A percentile compares a stretch with the other conserved stretches of the same genome.
Evolutionary conservation across 2,797 vertebrate genomes (phyloP).

Genomic region (Adelosebastes latens): DNA sequence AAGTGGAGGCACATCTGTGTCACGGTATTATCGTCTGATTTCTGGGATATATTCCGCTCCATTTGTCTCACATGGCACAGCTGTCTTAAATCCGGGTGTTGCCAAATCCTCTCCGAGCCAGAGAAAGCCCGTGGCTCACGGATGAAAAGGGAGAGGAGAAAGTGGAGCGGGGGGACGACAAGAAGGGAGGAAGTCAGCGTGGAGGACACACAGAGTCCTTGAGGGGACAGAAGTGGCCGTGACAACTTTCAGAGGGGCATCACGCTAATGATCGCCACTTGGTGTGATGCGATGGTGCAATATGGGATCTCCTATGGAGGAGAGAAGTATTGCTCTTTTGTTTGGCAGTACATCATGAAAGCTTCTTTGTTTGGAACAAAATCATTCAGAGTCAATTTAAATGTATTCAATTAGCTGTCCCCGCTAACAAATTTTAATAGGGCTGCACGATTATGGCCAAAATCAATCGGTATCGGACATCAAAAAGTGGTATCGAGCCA

Average conservation of each 20-base stretch:
- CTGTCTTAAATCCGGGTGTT: conserved; percentile 54
- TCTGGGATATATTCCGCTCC: conserved; percentile 61
- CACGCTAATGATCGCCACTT: conserved; percentile 32
- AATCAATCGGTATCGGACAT: neutral
- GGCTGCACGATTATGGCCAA: neutral
- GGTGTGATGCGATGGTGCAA: neutral
- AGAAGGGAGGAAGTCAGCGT: conserved; percentile 42
- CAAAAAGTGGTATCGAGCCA: too few species aligned
- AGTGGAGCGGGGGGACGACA: neutral
- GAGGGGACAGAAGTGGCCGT: conserved; percentile 20
- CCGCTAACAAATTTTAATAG: neutral
- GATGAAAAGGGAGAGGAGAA: conserved; percentile 23
- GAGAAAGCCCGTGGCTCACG: conserved; percentile 32
- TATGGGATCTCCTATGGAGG: neutral
- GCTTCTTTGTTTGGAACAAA: neutral
- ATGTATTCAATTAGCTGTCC: neutral
- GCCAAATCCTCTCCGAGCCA: conserved; percentile 60
- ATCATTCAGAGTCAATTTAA: neutral
- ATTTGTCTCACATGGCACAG: conserved; percentile 63
- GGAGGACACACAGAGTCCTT: conserved; percentile 40
- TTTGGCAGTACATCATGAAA: neutral
- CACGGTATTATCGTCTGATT: conserved; percentile 41
- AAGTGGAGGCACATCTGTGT: conserved; percentile 52
- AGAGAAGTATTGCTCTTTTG: neutral
- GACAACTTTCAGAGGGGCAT: conserved; percentile 41